These are phyloP conservation scores for Leucoraja erinaceus DNA, from an alignment of 2,113 vertebrate species.

Conservation along the genomic window DNA sequence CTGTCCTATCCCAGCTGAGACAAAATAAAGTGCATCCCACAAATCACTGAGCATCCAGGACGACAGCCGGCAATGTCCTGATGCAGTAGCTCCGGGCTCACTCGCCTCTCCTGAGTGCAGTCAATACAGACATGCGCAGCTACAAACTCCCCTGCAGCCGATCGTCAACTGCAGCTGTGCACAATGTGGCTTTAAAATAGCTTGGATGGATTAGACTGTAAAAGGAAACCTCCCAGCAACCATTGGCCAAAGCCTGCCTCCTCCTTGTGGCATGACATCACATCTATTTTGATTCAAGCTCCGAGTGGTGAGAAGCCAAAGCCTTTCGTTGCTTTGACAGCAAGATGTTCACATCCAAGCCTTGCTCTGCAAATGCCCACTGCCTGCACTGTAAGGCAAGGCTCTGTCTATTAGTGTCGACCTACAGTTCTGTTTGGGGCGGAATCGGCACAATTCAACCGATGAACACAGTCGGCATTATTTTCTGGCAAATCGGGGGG, in stretches of 20 bases:
- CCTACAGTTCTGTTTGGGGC: too few species aligned
- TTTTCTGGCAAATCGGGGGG: background rate
- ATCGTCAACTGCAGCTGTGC: constrained; percentile 69
- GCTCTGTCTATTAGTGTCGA: background rate
- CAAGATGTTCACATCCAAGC: background rate
- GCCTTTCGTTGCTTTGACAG: background rate
- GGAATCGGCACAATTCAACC: background rate
- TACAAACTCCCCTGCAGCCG: constrained; percentile 42
- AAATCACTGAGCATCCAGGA: background rate
- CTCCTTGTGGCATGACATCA: constrained; percentile 64
- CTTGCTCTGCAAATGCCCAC: background rate
- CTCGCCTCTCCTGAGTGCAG: background rate
- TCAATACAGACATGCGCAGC: constrained; percentile 40
- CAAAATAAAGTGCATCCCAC: background rate
- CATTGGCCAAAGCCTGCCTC: constrained; percentile 46
- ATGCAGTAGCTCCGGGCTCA: background rate
- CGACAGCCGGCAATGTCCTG: background rate
- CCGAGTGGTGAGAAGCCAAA: constrained; percentile 28
- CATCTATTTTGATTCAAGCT: constrained; percentile 67
- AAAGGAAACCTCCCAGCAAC: constrained; percentile 76
- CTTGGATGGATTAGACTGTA: constrained; percentile 67
- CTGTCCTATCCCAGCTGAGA: background rate
- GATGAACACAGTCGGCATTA: background rate
- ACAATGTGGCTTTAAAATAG: constrained; percentile 75
- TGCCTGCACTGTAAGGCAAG: background rate